phyloP scores from a whole-genome alignment of 2,888 invertebrate genomes.

The Orchesellides sinensis region DNA sequence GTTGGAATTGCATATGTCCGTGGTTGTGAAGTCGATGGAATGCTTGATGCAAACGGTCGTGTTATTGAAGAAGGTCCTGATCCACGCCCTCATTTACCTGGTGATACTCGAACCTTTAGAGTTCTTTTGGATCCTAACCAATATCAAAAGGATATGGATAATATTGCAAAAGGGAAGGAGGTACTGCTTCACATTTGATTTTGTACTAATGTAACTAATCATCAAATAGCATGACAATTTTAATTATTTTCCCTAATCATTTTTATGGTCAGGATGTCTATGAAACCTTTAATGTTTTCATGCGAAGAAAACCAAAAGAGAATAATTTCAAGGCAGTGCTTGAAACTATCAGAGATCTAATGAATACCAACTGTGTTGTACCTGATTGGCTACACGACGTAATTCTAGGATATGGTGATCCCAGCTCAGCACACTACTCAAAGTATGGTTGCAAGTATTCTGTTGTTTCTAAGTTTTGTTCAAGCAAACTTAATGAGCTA shows the following conservation, averaged over 20 bases:
- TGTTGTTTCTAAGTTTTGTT: no score
- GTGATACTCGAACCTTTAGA: conserved; percentile 93
- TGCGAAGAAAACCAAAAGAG: conserved; percentile 99
- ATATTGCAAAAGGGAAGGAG: conserved; percentile 87
- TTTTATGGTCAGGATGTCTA: conserved; percentile 86
- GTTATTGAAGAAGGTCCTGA: conserved; percentile 98
- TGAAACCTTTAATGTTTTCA: conserved; percentile 95
- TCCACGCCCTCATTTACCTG: conserved; percentile 90
- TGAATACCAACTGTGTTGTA: conserved; percentile 99
- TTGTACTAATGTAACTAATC: no score
- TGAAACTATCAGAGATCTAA: conserved; percentile 98
- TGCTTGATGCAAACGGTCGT: conserved; percentile 95
- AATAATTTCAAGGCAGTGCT: conserved; percentile 99
- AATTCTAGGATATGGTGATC: conserved; percentile 98
- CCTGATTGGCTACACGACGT: conserved; percentile 98
- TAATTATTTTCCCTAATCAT: neutral
- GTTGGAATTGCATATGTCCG: conserved; percentile 94
- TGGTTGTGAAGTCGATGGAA: conserved; percentile 99
- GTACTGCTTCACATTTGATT: conserved; percentile 79
- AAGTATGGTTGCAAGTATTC: no score
- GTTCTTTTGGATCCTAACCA: conserved; percentile 98
- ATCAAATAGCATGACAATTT: no score
- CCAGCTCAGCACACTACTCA: conserved; percentile 97
- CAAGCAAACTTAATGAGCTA: neutral
- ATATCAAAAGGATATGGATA: conserved; percentile 94